Percentiles rank a stretch among this genome's conserved stretches.
These are phyloP conservation scores for Leptobrachium ailaonicum DNA, from an alignment of 2,113 vertebrate genomes.

Conservation along the genomic window DNA sequence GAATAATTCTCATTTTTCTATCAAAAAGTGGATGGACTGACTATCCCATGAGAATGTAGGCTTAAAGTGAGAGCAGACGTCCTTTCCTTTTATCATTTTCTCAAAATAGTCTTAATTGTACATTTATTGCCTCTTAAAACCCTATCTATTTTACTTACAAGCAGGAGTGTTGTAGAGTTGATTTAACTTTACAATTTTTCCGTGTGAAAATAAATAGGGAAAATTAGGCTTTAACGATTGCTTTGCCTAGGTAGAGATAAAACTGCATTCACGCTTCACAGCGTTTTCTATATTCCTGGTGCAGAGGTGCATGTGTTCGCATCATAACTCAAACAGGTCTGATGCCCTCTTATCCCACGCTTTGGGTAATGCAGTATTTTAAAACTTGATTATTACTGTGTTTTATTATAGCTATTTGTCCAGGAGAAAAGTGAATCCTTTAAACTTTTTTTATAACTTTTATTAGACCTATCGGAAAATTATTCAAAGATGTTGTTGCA, in stretches of 20 bases:
- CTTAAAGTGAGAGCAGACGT: slow-evolving; percentile 12
- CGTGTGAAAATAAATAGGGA: slow-evolving; percentile 46
- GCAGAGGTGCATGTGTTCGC: slow-evolving; percentile 31
- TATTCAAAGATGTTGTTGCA: slow-evolving; percentile 39
- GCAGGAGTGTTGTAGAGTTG: slow-evolving; percentile 32
- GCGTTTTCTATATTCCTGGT: slow-evolving; percentile 32
- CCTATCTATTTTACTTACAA: slow-evolving; percentile 26
- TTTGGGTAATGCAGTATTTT: slow-evolving; percentile 47
- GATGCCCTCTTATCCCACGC: slow-evolving; percentile 41
- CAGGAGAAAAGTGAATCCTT: slow-evolving; percentile 33
- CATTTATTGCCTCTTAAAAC: slow-evolving; percentile 8
- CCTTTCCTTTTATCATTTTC: not conserved
- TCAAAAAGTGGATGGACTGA: too few relatives aligned
- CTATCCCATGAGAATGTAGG: not conserved
- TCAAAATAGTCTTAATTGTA: slow-evolving; percentile 24
- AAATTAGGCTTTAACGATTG: slow-evolving; percentile 40
- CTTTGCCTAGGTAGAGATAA: slow-evolving; percentile 44
- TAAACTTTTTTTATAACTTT: slow-evolving; percentile 39
- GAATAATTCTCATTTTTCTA: not conserved
- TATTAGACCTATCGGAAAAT: slow-evolving; percentile 36
- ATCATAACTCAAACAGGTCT: slow-evolving; percentile 46
- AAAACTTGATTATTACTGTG: slow-evolving; percentile 35
- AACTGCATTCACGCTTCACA: slow-evolving; percentile 38
- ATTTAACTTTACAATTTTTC: slow-evolving; percentile 41
- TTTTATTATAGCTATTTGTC: slow-evolving; percentile 49